These are phyloP conservation scores for Dastarcus helophoroides DNA, from an alignment of 2,888 invertebrate species.

Conservation along the genomic window DNA sequence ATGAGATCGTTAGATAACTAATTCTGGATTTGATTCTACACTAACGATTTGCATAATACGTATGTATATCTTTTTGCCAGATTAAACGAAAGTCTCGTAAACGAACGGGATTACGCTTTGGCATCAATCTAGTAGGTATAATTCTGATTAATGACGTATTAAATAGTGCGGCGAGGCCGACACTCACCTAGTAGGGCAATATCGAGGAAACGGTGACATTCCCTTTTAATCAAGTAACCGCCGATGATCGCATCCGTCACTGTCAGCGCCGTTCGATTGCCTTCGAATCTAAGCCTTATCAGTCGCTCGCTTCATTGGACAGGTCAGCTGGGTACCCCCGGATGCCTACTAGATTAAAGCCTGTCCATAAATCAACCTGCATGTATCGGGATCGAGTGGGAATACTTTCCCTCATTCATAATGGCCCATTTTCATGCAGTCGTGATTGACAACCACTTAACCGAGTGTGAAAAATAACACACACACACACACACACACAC, in stretches of 20 bases:
- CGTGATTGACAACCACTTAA: conserved; percentile 21
- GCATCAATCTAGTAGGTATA: conserved; percentile 32
- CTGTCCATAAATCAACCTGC: conserved; percentile 32
- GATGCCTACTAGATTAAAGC: conserved; percentile 26
- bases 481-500: too few relatives aligned
- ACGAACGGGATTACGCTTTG: conserved; percentile 7
- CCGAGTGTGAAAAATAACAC: conserved; percentile 17
- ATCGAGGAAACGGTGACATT: conserved; percentile 26
- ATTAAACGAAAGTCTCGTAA: too few relatives aligned
- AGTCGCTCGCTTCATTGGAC: conserved; percentile 34
- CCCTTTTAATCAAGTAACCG: conserved; percentile 34
- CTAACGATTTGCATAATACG: too few relatives aligned
- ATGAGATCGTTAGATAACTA: too few relatives aligned
- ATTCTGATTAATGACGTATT: conserved; percentile 33
- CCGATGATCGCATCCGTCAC: conserved; percentile 36
- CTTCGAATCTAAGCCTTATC: conserved; percentile 33
- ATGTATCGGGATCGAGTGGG: not conserved
- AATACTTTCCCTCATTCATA: conserved; percentile 13
- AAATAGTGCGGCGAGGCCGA: conserved; percentile 26
- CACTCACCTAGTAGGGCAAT: conserved; percentile 15
- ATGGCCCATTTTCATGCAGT: conserved; percentile 16
- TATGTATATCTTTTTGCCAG: too few relatives aligned
- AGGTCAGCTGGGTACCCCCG: conserved; percentile 30
- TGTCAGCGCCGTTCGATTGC: conserved; percentile 31
- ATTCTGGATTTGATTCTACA: too few relatives aligned